A percentile compares a stretch with the other conserved stretches of the same genome.
phyloP scores from a whole-genome alignment of 92 coral and sea anemone genomes.

The Montipora capitata region DNA sequence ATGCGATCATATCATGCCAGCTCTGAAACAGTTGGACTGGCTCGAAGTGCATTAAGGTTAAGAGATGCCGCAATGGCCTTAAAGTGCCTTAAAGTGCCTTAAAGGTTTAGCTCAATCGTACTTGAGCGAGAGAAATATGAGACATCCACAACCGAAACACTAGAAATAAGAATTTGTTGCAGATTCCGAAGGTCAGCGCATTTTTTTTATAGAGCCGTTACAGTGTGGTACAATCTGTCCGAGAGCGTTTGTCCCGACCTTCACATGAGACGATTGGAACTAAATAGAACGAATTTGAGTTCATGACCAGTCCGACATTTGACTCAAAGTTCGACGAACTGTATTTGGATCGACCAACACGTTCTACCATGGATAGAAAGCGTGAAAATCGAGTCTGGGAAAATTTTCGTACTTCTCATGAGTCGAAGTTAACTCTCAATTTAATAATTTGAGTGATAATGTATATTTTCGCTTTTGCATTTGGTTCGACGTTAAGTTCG shows the following conservation, averaged over 20 bases:
- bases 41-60: neutral
- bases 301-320: too few species aligned
- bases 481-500: too few species aligned
- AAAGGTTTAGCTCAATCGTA: neutral
- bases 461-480: too few species aligned
- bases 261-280: neutral
- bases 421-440: too few species aligned
- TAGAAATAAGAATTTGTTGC: neutral
- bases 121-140: neutral
- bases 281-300: too few species aligned
- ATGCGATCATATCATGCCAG: neutral
- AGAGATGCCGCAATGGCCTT: neutral
- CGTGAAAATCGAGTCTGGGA: too few species aligned
- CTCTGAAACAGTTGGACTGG: neutral
- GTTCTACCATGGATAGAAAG: too few species aligned
- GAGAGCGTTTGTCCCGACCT: neutral
- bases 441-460: too few species aligned
- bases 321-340: too few species aligned
- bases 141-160: neutral
- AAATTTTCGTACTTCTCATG: too few species aligned
- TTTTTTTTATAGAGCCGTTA: constrained; percentile 4
- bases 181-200: neutral
- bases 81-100: too few species aligned
- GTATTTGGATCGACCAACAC: too few species aligned
- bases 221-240: constrained; percentile 13